Evolutionary conservation across 2,797 vertebrate species (phyloP).

Genomic region (Caiman crocodilus): DNA sequence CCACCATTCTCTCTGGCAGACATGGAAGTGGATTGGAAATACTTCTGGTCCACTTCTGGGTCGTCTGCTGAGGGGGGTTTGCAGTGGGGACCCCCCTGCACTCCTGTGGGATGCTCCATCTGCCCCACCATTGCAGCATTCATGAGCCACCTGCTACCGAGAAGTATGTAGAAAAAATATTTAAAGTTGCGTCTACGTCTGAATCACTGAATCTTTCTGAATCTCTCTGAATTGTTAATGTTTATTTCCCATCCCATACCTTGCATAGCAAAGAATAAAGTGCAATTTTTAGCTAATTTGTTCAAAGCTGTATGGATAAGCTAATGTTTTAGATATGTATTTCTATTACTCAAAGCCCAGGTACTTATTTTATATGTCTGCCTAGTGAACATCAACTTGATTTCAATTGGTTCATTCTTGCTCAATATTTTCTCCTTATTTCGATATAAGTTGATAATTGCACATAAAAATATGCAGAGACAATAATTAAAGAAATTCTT

Average conservation of each 20-base stretch:
- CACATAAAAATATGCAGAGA: not conserved
- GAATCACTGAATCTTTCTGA: too few relatives aligned
- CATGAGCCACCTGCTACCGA: too few relatives aligned
- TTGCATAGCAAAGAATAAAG: slow-evolving; percentile 12
- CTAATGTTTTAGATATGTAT: not conserved
- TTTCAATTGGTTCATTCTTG: not conserved
- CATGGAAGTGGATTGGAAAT: too few relatives aligned
- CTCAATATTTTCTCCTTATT: not conserved
- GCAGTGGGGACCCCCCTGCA: too few relatives aligned
- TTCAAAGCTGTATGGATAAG: not conserved
- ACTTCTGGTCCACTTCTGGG: too few relatives aligned
- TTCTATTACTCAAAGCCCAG: not conserved
- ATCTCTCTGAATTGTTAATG: not conserved
- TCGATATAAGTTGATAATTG: not conserved
- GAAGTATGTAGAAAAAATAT: too few relatives aligned
- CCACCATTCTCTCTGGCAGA: too few relatives aligned
- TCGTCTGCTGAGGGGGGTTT: too few relatives aligned
- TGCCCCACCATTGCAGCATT: too few relatives aligned
- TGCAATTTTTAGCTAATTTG: not conserved
- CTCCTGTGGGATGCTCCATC: too few relatives aligned
- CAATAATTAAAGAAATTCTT: not conserved
- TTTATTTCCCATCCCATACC: not conserved
- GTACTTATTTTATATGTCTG: not conserved
- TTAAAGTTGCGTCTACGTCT: too few relatives aligned
- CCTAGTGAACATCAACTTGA: not conserved